Evolutionary conservation across 2,888 invertebrate genomes (phyloP), one percentile per base, ranked within the genome.

Genomic region (Bellardia bayeri): DNA sequence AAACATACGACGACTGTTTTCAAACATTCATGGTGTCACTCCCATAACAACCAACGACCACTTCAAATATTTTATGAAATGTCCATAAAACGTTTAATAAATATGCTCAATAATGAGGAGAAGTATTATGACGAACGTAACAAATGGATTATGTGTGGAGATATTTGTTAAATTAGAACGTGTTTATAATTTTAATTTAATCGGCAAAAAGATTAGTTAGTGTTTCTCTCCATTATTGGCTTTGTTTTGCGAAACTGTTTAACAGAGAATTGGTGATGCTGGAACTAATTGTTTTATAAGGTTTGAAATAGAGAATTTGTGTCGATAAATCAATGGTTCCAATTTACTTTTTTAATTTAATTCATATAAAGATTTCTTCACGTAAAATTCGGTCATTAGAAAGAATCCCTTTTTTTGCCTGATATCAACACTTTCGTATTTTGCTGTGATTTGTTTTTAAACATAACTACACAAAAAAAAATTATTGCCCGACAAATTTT

Each of bases 41-140:
- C 49, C n/a, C 63, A 72, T 33, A 56, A 64, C 64, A 56, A 33
- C 54, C 33, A 61, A 33, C 75, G 75, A 61, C 82, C 75, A 82
- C 51, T 76, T 76, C 33, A 82, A 51, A 69, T 68, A 66, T 37
- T 72, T 66, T 68, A 63, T 54, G 49, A 51, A 82, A 82, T 64
- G 58, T 75, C 68, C 30, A 45, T 64, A 33, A 51, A 69, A 68
- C 42, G 51, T 6, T 40, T 69, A 51, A 82, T n/a, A 68, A 75
- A 75, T 68, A 58, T 66, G 74, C 58, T 56, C 8, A 8, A 45
- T 23, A 64, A 63, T 37, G 9, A 45, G 3, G 30, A 71, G 37
- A 23, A 49, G 13, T 11, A 37, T 81, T 9, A 56, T 64, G 45
- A 45, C 42, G 64, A 14, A 33, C 56, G 66, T 49, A 45, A 45